These are phyloP conservation scores for Cygnus atratus DNA, from an alignment of 2,113 vertebrate species.

Conservation along the genomic window DNA sequence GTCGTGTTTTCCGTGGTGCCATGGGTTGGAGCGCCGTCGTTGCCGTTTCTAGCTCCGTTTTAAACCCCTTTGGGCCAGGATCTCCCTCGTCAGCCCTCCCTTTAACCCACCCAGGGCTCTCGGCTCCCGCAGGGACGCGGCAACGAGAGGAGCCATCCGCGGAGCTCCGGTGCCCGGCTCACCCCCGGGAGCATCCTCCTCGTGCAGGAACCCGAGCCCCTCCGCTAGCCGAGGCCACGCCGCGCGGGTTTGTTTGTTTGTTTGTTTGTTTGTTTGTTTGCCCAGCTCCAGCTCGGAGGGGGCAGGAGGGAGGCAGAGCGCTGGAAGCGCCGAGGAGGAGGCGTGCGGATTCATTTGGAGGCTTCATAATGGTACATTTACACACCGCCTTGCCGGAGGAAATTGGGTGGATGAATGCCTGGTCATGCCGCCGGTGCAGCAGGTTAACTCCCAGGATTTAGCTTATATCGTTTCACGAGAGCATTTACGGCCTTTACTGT, in stretches of 20 bases:
- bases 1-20: neutral
- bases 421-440: constrained; percentile 78
- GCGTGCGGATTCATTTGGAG: constrained; percentile 79
- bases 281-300: neutral
- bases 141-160: neutral
- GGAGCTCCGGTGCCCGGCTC: neutral
- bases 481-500: constrained; percentile 69
- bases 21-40: rapidly evolving
- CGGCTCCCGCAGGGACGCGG: neutral
- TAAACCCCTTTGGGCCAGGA: neutral
- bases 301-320: neutral
- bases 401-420: constrained; percentile 81
- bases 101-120: rapidly evolving
- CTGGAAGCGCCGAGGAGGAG: constrained; percentile 6
- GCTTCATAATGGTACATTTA: constrained; percentile 79
- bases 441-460: constrained; percentile 78
- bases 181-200: neutral
- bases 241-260: neutral
- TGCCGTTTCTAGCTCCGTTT: rapidly evolving
- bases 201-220: neutral
- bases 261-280: constrained; percentile 61
- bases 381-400: constrained; percentile 69
- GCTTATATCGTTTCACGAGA: constrained; percentile 77
- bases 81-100: neutral
- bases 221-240: neutral